Conservation (phyloP, 2,797 vertebrate genomes). For the Silurus aristotelis region DNA sequence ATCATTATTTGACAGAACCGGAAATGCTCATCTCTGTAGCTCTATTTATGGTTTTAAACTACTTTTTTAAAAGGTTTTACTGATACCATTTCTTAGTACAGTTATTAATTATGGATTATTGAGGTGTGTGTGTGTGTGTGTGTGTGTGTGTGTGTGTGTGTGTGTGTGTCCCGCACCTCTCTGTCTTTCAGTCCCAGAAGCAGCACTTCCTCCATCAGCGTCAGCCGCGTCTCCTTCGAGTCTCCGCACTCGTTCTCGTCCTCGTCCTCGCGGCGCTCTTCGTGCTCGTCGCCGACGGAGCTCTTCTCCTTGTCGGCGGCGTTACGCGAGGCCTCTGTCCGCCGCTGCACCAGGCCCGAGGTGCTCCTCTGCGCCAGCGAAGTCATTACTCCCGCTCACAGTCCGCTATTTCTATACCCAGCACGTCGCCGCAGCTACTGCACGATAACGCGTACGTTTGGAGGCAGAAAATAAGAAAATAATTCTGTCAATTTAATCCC, state of each 20-base stretch:
- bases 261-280: conserved; percentile 82
- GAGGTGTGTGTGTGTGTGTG: background rate
- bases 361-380: conserved; percentile 87
- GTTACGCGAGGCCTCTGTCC: conserved; percentile 90
- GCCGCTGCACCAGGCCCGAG: conserved; percentile 95
- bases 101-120: background rate
- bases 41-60: no score
- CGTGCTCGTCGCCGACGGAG: conserved; percentile 80
- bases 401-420: background rate
- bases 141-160: background rate
- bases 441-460: background rate
- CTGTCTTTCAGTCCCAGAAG: conserved; percentile 95
- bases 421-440: background rate
- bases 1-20: no score
- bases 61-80: background rate
- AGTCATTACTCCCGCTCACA: conserved; percentile 73
- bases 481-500: background rate
- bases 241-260: conserved; percentile 87
- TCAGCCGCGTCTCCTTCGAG: conserved; percentile 93
- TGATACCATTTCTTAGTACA: background rate
- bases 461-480: no score
- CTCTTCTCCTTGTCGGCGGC: conserved; percentile 84
- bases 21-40: no score
- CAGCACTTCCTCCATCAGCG: conserved; percentile 95
- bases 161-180: conserved; percentile 77